A percentile compares a stretch with the other conserved stretches of the same genome.
These are phyloP conservation scores for Neocrepidodera transversa DNA, from an alignment of 2,888 invertebrate species.

Conservation along the genomic window DNA sequence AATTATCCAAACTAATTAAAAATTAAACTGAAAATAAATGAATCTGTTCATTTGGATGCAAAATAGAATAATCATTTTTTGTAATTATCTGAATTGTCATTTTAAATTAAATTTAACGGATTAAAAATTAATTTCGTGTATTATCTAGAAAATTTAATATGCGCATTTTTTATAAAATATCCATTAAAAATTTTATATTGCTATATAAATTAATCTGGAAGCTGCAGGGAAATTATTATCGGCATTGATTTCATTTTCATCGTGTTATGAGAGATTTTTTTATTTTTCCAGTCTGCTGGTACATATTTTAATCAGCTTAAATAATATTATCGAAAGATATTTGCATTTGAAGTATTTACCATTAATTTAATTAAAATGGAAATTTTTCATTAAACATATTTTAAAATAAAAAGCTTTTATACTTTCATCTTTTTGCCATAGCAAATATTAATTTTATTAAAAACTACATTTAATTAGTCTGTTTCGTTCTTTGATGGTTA, in stretches of 20 bases:
- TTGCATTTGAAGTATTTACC: neutral
- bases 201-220: conserved; percentile 25
- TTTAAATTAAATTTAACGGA: conserved; percentile 32
- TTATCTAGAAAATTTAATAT: conserved; percentile 33
- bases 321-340: conserved; percentile 2
- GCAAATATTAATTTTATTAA: too few species aligned
- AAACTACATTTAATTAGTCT: too few species aligned
- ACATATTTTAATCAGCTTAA: conserved; percentile 16
- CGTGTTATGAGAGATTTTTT: conserved; percentile 10
- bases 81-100: conserved; percentile 29
- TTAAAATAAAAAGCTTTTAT: too few species aligned
- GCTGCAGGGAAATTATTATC: conserved; percentile 22
- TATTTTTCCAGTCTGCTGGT: conserved; percentile 14
- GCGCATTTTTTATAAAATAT: conserved; percentile 29
- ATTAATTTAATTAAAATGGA: conserved; percentile 10
- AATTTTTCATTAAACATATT: neutral
- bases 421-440: too few species aligned
- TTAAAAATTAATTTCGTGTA: conserved; percentile 29
- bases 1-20: conserved; percentile 26
- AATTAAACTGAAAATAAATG: conserved; percentile 26
- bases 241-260: conserved; percentile 21
- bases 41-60: conserved; percentile 26
- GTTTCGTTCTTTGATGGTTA: too few species aligned
- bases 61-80: conserved; percentile 27
- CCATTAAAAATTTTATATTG: conserved; percentile 27